phyloP scores from a whole-genome alignment of 2,888 invertebrate genomes.

The Lasiommata megera region DNA sequence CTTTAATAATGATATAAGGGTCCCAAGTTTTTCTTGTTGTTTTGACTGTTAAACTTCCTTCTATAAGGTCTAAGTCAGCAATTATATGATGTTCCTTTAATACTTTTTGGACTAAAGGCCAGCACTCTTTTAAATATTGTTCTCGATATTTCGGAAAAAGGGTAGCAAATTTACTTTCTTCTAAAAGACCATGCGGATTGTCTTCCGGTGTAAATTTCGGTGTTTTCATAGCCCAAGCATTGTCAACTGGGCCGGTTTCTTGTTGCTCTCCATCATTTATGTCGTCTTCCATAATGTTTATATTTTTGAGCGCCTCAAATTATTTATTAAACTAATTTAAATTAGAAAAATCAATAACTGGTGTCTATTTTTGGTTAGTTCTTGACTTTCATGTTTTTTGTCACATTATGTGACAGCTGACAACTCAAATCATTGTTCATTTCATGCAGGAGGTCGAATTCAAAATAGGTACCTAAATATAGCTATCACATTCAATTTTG shows the following conservation, averaged over 20 bases:
- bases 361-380: too few species aligned
- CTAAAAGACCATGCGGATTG: constrained; percentile 92
- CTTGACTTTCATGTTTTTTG: too few species aligned
- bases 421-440: too few species aligned
- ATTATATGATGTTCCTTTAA: constrained; percentile 89
- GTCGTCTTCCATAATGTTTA: constrained; percentile 19
- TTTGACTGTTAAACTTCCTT: constrained; percentile 96
- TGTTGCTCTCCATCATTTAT: constrained; percentile 43
- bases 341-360: too few species aligned
- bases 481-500: too few species aligned
- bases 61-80: constrained; percentile 94
- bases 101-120: constrained; percentile 95
- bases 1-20: constrained; percentile 97
- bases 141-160: constrained; percentile 98
- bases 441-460: too few species aligned
- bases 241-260: constrained; percentile 84
- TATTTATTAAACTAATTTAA: too few species aligned
- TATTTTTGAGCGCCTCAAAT: neutral
- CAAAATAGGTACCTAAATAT: too few species aligned
- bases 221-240: constrained; percentile 93
- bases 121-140: constrained; percentile 95
- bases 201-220: constrained; percentile 93
- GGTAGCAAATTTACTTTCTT: constrained; percentile 98
- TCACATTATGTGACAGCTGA: too few species aligned
- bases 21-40: constrained; percentile 99